These are phyloP conservation scores for Charanyca ferruginea DNA, from an alignment of 2,888 invertebrate genomes.

Conservation along the genomic window DNA sequence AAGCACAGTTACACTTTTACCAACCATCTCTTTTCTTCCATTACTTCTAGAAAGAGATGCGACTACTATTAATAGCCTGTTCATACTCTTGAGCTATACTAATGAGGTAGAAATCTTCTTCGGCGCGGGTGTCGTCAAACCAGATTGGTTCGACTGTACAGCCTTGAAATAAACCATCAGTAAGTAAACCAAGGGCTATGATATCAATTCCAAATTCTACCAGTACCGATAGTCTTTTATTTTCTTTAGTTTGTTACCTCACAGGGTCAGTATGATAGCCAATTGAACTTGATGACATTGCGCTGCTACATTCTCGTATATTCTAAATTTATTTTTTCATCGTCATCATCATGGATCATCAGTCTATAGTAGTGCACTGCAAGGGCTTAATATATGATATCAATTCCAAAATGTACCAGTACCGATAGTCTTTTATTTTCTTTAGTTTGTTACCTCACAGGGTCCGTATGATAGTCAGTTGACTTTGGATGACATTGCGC, in stretches of 20 bases:
- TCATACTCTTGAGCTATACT: neutral
- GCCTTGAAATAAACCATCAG: neutral
- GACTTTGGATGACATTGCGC: neutral
- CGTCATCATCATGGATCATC: too few species aligned
- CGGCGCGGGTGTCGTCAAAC: too few species aligned
- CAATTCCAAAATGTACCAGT: neutral
- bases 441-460: neutral
- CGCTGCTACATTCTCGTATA: too few species aligned
- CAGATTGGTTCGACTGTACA: neutral
- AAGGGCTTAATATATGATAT: constrained; percentile 4
- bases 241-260: neutral
- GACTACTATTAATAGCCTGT: neutral
- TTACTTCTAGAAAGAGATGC: neutral
- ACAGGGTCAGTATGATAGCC: too few species aligned
- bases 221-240: neutral
- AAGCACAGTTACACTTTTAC: constrained; percentile 42
- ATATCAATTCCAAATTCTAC: constrained; percentile 3
- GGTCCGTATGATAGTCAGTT: neutral
- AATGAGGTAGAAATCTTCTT: neutral
- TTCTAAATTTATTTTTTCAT: neutral
- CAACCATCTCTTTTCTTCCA: neutral
- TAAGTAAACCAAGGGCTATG: constrained; percentile 12
- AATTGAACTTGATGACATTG: neutral
- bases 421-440: neutral
- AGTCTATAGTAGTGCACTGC: too few species aligned